Conservation (phyloP, 1,140 invertebrate species). For the Diabrotica undecimpunctata region DNA sequence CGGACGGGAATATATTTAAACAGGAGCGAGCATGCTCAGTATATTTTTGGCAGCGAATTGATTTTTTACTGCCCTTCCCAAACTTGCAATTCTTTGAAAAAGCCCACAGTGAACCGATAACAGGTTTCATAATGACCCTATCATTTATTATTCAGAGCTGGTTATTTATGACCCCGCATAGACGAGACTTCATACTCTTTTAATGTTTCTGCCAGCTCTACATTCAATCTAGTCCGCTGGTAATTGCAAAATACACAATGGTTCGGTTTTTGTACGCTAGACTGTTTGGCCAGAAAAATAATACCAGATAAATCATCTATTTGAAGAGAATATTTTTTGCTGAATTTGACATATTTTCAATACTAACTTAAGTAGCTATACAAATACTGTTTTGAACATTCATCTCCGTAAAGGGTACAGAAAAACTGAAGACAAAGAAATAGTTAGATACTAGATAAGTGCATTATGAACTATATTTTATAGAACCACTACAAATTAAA, state of each 20-base stretch:
- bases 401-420: no score
- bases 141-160: slow-evolving; percentile 36
- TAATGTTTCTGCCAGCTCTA: slow-evolving; percentile 19
- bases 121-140: slow-evolving; percentile 39
- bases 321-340: not conserved
- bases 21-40: slow-evolving; percentile 21
- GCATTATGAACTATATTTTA: no score
- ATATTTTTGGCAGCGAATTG: slow-evolving; percentile 28
- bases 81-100: slow-evolving; percentile 40
- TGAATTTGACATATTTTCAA: no score
- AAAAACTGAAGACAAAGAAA: no score
- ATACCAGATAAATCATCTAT: slow-evolving; percentile 13
- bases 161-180: slow-evolving; percentile 35
- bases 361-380: no score
- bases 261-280: slow-evolving; percentile 3
- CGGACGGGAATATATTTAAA: slow-evolving; percentile 24
- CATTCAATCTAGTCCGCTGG: slow-evolving; percentile 20
- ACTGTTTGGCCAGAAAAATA: slow-evolving; percentile 14
- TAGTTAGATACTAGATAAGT: no score
- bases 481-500: no score
- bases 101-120: slow-evolving; percentile 36
- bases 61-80: slow-evolving; percentile 40
- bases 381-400: no score
- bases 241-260: slow-evolving; percentile 19
- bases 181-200: slow-evolving; percentile 29